Evolutionary conservation across 2,888 invertebrate species (phyloP), one percentile per base, ranked within the genome.

Genomic region (Apodemia zela): DNA sequence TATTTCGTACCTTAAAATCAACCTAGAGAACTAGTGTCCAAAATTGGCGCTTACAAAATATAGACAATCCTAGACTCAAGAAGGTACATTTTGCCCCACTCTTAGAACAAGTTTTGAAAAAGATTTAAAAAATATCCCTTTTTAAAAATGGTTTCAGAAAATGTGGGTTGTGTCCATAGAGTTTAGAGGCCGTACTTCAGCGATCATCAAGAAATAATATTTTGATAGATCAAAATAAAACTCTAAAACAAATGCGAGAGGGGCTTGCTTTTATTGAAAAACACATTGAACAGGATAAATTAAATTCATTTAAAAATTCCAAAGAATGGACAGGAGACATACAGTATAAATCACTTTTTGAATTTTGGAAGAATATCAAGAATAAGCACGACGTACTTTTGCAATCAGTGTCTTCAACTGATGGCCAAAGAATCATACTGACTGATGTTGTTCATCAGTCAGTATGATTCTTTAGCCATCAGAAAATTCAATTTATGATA

Each of bases 271-370:
- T 38, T 38, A 38, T 38, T n/a, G 47, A 47, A 17, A 47, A 47
- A 17, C 47, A 47, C 47, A 47, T 47, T 47, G 17, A 47, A 47
- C 17, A 47, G 47, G 47, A 47, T 47, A 47, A 47, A 17, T 47
- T 17, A 47, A 47, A 47, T 47, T 47, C 47, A 47, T 47, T 17
- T 17, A 47, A 17, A 47, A 47, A 47, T 47, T 47, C 47, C 47
- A 47, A 47, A 47, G 47, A 47, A 47, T 47, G 45, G 45, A 45
- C 45, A 45, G 45, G 15, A 45, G 45, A 45, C 45, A 45, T 45
- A 45, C 45, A 45, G 15, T 6, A 5, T 45, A 45, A 45, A 45
- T 45, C 45, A 45, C 45, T 45, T 45, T 45, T n/a, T 45, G n/a
- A n/a, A n/a, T 45, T 45, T 15, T n/a, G 15, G 45, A 45, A 45